Evolutionary conservation across 2,888 invertebrate species (phyloP), one percentile per base, ranked within the genome.

Genomic region (Eudasyphora cyanicolor): DNA sequence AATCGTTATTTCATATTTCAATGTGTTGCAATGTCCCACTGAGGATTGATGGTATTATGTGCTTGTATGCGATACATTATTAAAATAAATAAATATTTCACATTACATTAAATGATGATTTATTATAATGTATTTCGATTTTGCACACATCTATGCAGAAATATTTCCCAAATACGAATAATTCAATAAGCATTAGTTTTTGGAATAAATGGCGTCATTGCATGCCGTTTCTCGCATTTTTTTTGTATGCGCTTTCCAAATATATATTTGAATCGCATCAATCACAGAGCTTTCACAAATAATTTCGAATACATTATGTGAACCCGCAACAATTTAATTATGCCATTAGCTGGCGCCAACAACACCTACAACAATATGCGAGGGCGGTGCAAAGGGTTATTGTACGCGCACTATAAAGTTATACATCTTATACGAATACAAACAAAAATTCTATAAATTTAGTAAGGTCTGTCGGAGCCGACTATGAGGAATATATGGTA

Each of bases 301-400:
- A 82, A 82, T 79, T 82, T 71, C 76, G 73, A 76, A 82, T 82
- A 71, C 79, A 82, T 82, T 79, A 67, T 82, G 82, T 82, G 76
- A 67, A 82, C 75, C 79, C 82, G 32, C 79, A 82, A 79, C 71
- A 82, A 79, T 82, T 82, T 79, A 79, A 82, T 82, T 82, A 82
- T 82, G 79, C 82, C 60, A 73, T 82, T 82, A 79, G 76, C 54
- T 82, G 76, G n/a, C 67, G 76, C 27, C 71, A 67, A 54, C 54
- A 76, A 79, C 64, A 78, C 21, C 12, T n/a, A n/a, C n/a, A 6
- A 27, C 5, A 76, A 51, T n/a, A n/a, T 49, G 54, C 29, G 62
- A 29, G 19, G 10, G n/a, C n/a, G n/a, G n/a, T n/a, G n/a, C n/a
- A n/a, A n/a, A n/a, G n/a, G n/a, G n/a, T n/a, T n/a, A n/a, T n/a